Conservation (phyloP, 2,888 invertebrate species). For the Diaprepes abbreviatus region DNA sequence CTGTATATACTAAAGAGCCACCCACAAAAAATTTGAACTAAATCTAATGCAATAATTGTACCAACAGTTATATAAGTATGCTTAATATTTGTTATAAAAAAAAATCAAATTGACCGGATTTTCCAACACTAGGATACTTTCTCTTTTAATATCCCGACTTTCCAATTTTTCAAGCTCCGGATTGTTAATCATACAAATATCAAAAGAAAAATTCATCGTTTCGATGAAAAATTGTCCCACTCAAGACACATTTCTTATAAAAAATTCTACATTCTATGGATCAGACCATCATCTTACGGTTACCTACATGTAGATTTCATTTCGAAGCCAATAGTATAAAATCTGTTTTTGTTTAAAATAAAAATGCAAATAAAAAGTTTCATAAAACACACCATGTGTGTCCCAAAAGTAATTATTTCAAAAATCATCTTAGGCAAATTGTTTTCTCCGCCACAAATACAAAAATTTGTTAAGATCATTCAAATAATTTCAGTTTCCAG, state of each 20-base stretch:
- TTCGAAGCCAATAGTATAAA: not conserved
- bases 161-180: constrained; percentile 27
- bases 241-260: constrained; percentile 46
- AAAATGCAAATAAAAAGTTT: too few relatives aligned
- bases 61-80: too few relatives aligned
- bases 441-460: too few relatives aligned
- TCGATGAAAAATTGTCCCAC: constrained; percentile 46
- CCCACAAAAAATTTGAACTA: too few relatives aligned
- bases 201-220: constrained; percentile 43
- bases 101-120: not conserved
- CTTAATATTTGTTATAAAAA: not conserved
- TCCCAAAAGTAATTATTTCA: too few relatives aligned
- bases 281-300: constrained; percentile 44
- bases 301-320: constrained; percentile 24
- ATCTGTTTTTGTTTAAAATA: too few relatives aligned
- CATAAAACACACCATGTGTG: too few relatives aligned
- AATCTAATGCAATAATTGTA: too few relatives aligned
- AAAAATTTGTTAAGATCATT: too few relatives aligned
- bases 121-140: not conserved
- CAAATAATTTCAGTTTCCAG: too few relatives aligned
- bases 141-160: not conserved
- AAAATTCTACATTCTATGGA: constrained; percentile 53
- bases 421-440: too few relatives aligned
- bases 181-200: constrained; percentile 42
- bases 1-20: too few relatives aligned